Conservation (phyloP, 2,888 invertebrate species). For the Coronaproctus castanopsis region DNA sequence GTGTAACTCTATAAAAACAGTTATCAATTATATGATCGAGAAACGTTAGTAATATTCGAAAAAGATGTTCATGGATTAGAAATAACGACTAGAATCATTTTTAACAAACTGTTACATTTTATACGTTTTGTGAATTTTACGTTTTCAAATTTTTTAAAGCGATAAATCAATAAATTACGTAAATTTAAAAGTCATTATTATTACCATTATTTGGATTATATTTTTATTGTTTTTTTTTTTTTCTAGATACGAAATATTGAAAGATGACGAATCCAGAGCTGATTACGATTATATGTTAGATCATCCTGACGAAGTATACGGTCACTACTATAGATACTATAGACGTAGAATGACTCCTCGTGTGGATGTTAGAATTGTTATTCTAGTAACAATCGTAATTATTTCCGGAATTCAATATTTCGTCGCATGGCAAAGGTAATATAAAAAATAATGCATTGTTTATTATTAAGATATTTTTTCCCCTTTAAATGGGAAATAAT, state of each 20-base stretch:
- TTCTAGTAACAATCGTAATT: conserved; percentile 60
- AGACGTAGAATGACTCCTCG: conserved; percentile 67
- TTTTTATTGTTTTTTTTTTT: background rate
- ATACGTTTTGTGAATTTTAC: too few relatives aligned
- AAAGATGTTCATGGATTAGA: too few relatives aligned
- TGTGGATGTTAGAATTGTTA: conserved; percentile 73
- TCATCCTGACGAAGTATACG: conserved; percentile 78
- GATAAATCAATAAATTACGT: too few relatives aligned
- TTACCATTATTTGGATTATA: background rate
- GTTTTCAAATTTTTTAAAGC: too few relatives aligned
- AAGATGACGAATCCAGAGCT: conserved; percentile 68
- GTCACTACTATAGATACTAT: conserved; percentile 81
- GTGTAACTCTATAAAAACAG: too few relatives aligned
- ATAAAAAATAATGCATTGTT: background rate
- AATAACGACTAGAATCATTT: too few relatives aligned
- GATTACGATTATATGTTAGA: conserved; percentile 93
- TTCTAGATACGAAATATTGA: conserved; percentile 48
- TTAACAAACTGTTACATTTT: too few relatives aligned
- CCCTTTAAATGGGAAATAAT: background rate
- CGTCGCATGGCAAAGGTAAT: conserved; percentile 52
- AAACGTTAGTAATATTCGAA: too few relatives aligned
- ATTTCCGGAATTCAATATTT: conserved; percentile 72
- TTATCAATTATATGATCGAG: too few relatives aligned
- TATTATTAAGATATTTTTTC: background rate
- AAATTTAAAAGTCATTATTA: too few relatives aligned